Evolutionary conservation across 1,140 invertebrate genomes (phyloP).

Genomic region (Caenorhabditis tropicalis): DNA sequence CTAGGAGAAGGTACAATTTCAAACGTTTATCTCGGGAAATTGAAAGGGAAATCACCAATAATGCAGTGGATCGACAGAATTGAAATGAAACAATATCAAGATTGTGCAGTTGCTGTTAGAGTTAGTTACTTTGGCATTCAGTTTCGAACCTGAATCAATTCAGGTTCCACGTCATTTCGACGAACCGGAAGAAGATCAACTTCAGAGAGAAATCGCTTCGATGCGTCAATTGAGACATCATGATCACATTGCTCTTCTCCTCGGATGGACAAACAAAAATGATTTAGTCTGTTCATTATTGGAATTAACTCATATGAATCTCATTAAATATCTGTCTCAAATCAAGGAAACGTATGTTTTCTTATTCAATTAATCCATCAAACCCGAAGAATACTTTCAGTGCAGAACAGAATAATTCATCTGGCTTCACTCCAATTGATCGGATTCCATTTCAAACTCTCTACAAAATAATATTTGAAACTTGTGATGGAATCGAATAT

Average conservation of each 20-base stretch:
- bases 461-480: constrained; percentile 55
- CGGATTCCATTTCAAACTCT: constrained; percentile 51
- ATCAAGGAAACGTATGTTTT: constrained; percentile 53
- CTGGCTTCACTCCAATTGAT: constrained; percentile 10
- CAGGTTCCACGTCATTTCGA: constrained; percentile 58
- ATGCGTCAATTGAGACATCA: constrained; percentile 58
- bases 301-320: constrained; percentile 59
- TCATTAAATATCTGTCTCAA: constrained; percentile 58
- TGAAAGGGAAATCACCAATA: constrained; percentile 59
- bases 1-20: constrained; percentile 57
- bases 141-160: not conserved
- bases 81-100: constrained; percentile 61
- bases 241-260: constrained; percentile 56
- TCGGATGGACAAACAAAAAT: constrained; percentile 58
- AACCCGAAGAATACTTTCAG: not conserved
- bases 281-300: constrained; percentile 56
- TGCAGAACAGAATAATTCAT: not conserved
- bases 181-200: constrained; percentile 56
- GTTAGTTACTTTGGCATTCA: not conserved
- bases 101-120: constrained; percentile 58
- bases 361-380: not conserved
- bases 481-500: constrained; percentile 59
- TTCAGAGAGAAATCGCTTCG: constrained; percentile 55
- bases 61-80: constrained; percentile 58
- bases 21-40: constrained; percentile 58